phyloP scores from a whole-genome alignment of 2,888 invertebrate genomes.

The Pristionchus entomophagus region DNA sequence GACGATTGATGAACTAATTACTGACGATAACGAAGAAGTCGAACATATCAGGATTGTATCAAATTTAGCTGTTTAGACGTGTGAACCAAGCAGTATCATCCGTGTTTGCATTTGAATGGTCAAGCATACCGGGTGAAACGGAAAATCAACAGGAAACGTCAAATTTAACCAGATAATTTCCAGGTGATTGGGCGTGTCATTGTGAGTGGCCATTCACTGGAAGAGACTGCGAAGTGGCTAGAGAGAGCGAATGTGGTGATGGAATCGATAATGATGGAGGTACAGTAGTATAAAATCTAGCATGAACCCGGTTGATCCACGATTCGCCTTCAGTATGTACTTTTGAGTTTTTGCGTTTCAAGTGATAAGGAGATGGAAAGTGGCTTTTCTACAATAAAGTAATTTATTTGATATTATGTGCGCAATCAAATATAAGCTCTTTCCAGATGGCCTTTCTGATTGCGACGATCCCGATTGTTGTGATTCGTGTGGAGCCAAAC shows the following conservation, averaged over 20 bases:
- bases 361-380: too few species aligned
- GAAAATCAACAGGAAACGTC: background rate
- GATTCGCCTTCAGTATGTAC: background rate
- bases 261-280: constrained; percentile 97
- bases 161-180: background rate
- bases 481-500: constrained; percentile 91
- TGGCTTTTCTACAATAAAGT: too few species aligned
- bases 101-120: background rate
- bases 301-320: background rate
- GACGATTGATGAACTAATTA: background rate
- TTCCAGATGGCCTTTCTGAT: constrained; percentile 94
- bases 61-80: too few species aligned
- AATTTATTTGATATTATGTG: too few species aligned
- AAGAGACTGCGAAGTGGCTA: constrained; percentile 91
- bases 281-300: constrained; percentile 77
- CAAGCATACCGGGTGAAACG: background rate
- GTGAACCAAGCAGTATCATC: background rate
- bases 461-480: constrained; percentile 97
- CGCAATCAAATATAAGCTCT: background rate
- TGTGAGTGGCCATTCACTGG: constrained; percentile 95
- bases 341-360: background rate
- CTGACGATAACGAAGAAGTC: background rate
- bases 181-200: constrained; percentile 90
- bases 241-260: constrained; percentile 95
- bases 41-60: too few species aligned